phyloP scores from a whole-genome alignment of 2,797 vertebrate species.

The Malacoctenus gilli region DNA sequence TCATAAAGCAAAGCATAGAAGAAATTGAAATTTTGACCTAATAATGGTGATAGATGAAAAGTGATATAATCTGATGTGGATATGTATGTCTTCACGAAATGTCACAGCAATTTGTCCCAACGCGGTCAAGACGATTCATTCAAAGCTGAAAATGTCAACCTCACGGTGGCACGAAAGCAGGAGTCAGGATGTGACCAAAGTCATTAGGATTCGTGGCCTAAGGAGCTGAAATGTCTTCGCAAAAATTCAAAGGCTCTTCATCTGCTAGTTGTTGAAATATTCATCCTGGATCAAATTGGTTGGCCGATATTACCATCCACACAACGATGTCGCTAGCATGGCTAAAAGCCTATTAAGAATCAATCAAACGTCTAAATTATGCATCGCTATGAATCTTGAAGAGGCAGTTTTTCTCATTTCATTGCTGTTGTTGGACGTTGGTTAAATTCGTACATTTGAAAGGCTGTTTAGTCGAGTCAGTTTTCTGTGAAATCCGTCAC shows the following conservation, averaged over 20 bases:
- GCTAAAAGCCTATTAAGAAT: neutral
- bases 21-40: neutral
- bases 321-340: neutral
- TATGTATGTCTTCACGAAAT: neutral
- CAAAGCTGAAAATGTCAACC: conserved; percentile 1
- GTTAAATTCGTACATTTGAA: neutral
- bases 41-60: neutral
- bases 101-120: neutral
- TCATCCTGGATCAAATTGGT: neutral
- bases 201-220: conserved; percentile 3
- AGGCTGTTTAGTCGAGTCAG: too few species aligned
- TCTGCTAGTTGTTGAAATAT: neutral
- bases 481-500: too few species aligned
- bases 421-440: neutral
- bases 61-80: neutral
- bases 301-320: neutral
- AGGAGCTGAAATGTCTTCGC: neutral
- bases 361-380: conserved; percentile 5
- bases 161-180: neutral
- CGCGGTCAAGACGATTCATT: neutral
- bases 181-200: neutral
- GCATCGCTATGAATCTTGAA: neutral
- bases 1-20: neutral
- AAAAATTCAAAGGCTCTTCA: neutral
- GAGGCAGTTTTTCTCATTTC: neutral